phyloP scores from a whole-genome alignment of 1,140 invertebrate genomes.

The Hylaeus anthracinus region DNA sequence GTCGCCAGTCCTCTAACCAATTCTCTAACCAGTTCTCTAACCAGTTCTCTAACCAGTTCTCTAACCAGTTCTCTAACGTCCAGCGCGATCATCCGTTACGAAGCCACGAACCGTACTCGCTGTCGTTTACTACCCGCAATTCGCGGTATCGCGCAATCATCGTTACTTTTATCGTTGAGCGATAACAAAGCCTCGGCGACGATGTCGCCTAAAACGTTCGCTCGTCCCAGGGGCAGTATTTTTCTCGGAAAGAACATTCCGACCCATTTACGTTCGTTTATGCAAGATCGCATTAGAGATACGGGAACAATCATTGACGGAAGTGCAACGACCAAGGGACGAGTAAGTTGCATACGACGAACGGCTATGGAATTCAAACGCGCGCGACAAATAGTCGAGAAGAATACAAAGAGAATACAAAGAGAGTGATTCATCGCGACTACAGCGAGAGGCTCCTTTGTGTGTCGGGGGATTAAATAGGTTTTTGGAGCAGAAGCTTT shows the following conservation, averaged over 20 bases:
- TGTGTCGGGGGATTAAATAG: background rate
- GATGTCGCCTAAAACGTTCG: no score
- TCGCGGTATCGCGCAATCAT: no score
- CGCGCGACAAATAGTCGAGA: background rate
- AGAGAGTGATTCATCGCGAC: background rate
- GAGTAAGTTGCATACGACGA: background rate
- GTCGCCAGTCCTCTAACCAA: no score
- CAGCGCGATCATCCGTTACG: no score
- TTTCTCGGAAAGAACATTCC: background rate
- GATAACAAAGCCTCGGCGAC: no score
- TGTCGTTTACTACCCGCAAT: no score
- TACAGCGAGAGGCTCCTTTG: background rate
- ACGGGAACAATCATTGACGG: background rate
- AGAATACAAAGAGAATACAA: background rate
- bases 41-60: no score
- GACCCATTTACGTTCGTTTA: background rate
- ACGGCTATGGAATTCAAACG: conserved; percentile 2
- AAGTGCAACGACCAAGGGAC: background rate
- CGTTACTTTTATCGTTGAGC: no score
- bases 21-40: no score
- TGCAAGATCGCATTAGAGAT: background rate
- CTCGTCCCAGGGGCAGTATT: no score
- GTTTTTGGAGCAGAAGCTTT: conserved; percentile 40
- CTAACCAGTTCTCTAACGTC: no score
- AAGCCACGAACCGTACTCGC: no score